phyloP scores from a whole-genome alignment of 2,888 invertebrate genomes.

The Catocala fraxini region DNA sequence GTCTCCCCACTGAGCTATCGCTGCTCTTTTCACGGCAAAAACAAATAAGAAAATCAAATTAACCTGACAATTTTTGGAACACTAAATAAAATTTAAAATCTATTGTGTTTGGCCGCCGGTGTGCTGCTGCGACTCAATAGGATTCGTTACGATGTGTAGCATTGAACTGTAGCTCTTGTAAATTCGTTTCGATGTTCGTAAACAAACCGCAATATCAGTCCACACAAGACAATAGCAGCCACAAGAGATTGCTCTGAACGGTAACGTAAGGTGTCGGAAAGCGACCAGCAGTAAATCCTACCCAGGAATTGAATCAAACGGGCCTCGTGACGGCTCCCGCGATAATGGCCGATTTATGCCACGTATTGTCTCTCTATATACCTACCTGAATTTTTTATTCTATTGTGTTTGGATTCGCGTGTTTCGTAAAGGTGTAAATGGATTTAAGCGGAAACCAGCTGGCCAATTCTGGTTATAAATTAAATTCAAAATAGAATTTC shows the following conservation, averaged over 20 bases:
- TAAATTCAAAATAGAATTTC: too few relatives aligned
- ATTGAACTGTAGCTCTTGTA: too few relatives aligned
- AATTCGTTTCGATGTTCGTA: too few relatives aligned
- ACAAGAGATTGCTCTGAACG: slow-evolving; percentile 34
- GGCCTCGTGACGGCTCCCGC: slow-evolving; percentile 68
- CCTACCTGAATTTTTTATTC: slow-evolving; percentile 38
- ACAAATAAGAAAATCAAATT: too few relatives aligned
- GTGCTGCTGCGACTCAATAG: too few relatives aligned
- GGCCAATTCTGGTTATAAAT: too few relatives aligned
- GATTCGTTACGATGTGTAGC: too few relatives aligned
- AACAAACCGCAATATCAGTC: background rate
- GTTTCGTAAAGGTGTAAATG: background rate
- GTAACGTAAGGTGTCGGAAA: slow-evolving; percentile 50
- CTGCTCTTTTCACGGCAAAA: too few relatives aligned
- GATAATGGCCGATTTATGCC: slow-evolving; percentile 80
- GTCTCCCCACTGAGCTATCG: too few relatives aligned
- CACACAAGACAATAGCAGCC: slow-evolving; percentile 8
- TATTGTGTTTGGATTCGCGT: slow-evolving; percentile 4
- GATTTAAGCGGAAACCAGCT: background rate
- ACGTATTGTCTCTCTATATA: slow-evolving; percentile 63
- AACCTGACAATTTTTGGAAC: too few relatives aligned
- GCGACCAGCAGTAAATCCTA: slow-evolving; percentile 63
- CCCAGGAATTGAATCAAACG: slow-evolving; percentile 80
- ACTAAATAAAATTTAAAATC: too few relatives aligned
- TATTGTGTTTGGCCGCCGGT: too few relatives aligned